A percentile compares a stretch with the other conserved stretches of the same genome.
Conservation (phyloP, 2,888 invertebrate species). For the Apamea epomidion region DNA sequence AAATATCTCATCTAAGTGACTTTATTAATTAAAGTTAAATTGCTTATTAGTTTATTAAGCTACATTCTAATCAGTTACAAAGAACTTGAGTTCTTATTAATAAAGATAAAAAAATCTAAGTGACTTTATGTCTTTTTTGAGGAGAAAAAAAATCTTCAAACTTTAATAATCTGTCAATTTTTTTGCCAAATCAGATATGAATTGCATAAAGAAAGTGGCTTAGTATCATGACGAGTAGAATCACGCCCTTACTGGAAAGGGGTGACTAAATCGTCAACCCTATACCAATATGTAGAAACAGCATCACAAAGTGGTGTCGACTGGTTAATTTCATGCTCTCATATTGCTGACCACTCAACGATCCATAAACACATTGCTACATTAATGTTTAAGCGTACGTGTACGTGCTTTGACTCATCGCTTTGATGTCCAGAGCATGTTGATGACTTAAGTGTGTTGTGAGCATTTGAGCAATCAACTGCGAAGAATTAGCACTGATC, state of each 20-base stretch:
- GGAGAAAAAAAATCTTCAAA: too few relatives aligned
- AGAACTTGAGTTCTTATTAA: too few relatives aligned
- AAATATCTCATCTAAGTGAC: too few relatives aligned
- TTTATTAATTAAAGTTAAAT: too few relatives aligned
- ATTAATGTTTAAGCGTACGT: conserved; percentile 22
- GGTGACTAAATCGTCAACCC: background rate
- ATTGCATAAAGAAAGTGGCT: too few relatives aligned
- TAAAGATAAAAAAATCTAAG: too few relatives aligned
- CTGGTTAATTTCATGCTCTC: conserved; percentile 19
- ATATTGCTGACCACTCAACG: conserved; percentile 38
- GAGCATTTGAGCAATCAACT: conserved; percentile 15
- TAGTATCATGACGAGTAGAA: too few relatives aligned
- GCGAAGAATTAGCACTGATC: background rate
- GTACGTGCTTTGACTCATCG: conserved; percentile 25
- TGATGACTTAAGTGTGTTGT: conserved; percentile 32
- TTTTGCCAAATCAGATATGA: too few relatives aligned
- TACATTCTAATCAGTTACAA: too few relatives aligned
- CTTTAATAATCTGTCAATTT: too few relatives aligned
- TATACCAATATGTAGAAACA: background rate
- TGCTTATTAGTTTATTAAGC: too few relatives aligned
- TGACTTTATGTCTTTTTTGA: too few relatives aligned
- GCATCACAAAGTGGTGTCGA: conserved; percentile 21
- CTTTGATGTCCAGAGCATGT: conserved; percentile 36
- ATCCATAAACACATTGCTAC: conserved; percentile 51
- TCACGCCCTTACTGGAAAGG: background rate